Evolutionary conservation across 2,797 vertebrate genomes (phyloP).

Genomic region (Pelodytes ibericus): DNA sequence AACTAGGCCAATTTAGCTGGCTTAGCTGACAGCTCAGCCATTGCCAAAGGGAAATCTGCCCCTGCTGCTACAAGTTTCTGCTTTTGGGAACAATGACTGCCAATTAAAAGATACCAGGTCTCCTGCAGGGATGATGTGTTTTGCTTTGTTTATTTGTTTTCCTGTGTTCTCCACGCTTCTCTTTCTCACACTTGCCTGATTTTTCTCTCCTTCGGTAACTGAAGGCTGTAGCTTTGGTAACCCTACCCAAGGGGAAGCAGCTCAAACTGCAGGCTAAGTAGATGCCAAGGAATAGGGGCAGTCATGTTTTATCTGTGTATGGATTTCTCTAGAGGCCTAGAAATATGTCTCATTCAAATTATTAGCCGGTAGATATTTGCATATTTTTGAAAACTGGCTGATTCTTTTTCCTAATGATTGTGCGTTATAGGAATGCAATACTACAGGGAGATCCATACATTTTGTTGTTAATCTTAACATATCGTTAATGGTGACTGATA

Average conservation of each 20-base stretch:
- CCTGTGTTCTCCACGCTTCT: neutral
- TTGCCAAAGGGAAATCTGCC: constrained; percentile 52
- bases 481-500: too few species aligned
- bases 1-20: constrained; percentile 51
- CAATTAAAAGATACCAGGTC: constrained; percentile 54
- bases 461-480: neutral
- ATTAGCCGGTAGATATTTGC: constrained; percentile 26
- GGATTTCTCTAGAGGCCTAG: too few species aligned
- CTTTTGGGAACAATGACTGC: constrained; percentile 40
- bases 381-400: constrained; percentile 28
- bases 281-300: constrained; percentile 25
- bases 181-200: neutral
- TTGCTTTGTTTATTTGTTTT: constrained; percentile 47
- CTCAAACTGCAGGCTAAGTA: constrained; percentile 26
- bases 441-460: neutral
- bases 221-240: constrained; percentile 44
- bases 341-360: neutral
- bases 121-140: constrained; percentile 50
- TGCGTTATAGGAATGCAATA: neutral
- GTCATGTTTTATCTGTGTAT: constrained; percentile 43
- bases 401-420: constrained; percentile 69
- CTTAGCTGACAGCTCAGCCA: constrained; percentile 49
- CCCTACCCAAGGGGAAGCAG: constrained; percentile 33
- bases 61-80: constrained; percentile 28
- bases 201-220: constrained; percentile 40